Evolutionary conservation across 2,113 vertebrate genomes (phyloP).

Genomic region (Rhinolophus sinicus): DNA sequence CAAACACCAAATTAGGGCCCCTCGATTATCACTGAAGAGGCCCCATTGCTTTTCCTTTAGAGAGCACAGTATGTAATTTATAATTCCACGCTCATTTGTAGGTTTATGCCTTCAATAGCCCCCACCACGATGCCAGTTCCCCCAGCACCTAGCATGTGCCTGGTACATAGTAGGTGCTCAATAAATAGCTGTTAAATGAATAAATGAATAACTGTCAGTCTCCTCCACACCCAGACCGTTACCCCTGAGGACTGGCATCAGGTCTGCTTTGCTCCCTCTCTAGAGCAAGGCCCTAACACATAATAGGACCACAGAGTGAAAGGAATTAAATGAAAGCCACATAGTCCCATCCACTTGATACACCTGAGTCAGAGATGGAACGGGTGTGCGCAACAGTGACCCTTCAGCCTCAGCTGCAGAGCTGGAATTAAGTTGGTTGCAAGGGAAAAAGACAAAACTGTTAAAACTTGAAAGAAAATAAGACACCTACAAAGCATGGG

Average conservation of each 20-base stretch:
- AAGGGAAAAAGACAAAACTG: background rate
- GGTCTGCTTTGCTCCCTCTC: background rate
- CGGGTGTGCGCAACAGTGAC: background rate
- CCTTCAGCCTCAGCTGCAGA: background rate
- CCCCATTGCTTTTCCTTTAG: background rate
- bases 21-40: background rate
- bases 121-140: background rate
- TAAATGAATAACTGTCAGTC: background rate
- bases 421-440: background rate
- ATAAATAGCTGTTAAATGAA: background rate
- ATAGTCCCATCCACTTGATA: accelerated
- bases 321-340: no score
- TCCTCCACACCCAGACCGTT: background rate
- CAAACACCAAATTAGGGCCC: background rate
- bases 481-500: background rate
- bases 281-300: background rate
- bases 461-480: background rate
- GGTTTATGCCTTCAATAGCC: background rate
- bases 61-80: background rate
- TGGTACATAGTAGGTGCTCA: background rate
- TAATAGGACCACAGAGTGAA: background rate
- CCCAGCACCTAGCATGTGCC: background rate
- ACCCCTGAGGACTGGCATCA: background rate
- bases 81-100: background rate
- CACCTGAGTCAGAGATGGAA: background rate